These are phyloP conservation scores for Caenorhabditis inopinata DNA, from an alignment of 1,140 invertebrate genomes.

Conservation along the genomic window DNA sequence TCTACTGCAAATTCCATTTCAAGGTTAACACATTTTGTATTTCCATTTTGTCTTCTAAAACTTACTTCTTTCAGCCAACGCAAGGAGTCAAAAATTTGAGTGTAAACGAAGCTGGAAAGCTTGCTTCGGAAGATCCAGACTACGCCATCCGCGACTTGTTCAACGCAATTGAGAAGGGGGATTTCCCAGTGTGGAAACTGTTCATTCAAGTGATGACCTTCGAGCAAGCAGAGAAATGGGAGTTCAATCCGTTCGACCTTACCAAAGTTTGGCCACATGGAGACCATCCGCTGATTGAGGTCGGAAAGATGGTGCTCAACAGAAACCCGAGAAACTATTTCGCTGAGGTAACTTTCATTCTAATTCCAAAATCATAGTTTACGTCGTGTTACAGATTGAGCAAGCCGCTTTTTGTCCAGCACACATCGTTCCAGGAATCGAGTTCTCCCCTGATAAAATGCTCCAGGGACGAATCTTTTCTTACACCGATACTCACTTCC, in stretches of 20 bases:
- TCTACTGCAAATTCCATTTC: constrained; percentile 90
- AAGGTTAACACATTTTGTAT: constrained; percentile 71
- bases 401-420: constrained; percentile 89
- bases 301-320: constrained; percentile 85
- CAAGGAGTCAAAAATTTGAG: constrained; percentile 84
- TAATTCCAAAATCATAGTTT: no score
- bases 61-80: constrained; percentile 72
- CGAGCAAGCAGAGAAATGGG: constrained; percentile 70
- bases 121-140: constrained; percentile 80
- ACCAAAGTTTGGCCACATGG: constrained; percentile 79
- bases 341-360: constrained; percentile 42
- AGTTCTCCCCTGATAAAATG: constrained; percentile 89
- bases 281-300: constrained; percentile 85
- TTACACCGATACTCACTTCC: constrained; percentile 88
- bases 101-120: constrained; percentile 74
- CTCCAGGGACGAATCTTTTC: constrained; percentile 80
- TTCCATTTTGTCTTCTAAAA: neutral
- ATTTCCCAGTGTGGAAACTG: constrained; percentile 78
- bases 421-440: constrained; percentile 84
- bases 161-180: constrained; percentile 79
- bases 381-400: constrained; percentile 73
- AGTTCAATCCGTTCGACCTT: constrained; percentile 85
- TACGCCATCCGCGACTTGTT: constrained; percentile 84
- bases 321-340: constrained; percentile 76
- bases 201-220: constrained; percentile 68